A percentile compares a stretch with the other conserved stretches of the same genome.
Evolutionary conservation across 2,888 invertebrate species (phyloP).

Genomic region (Polylopha cassiicola): DNA sequence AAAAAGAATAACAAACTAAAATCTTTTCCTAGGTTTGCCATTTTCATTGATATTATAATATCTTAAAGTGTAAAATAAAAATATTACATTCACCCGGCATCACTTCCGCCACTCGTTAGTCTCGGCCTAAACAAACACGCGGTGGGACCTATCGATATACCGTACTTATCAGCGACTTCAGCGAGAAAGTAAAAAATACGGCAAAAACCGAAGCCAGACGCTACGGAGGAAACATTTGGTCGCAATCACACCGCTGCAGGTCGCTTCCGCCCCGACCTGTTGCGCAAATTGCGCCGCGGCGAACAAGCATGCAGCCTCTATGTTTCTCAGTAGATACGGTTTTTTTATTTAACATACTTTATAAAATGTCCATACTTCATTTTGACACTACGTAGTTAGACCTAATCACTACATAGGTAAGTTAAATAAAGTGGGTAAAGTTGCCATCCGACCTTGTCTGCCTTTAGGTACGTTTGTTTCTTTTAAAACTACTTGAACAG

Average conservation of each 20-base stretch:
- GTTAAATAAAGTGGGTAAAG: too few species aligned
- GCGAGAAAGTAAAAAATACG: conserved; percentile 58
- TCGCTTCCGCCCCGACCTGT: conserved; percentile 77
- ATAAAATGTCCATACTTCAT: neutral
- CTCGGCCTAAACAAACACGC: conserved; percentile 68
- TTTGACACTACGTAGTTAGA: neutral
- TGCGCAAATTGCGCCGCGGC: conserved; percentile 65
- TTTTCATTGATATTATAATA: neutral
- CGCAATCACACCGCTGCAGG: conserved; percentile 72
- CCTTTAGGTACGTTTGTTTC: too few species aligned
- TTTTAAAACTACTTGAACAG: too few species aligned
- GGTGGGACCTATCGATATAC: conserved; percentile 71
- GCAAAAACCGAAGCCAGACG: conserved; percentile 67
- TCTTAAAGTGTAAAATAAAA: conserved; percentile 11
- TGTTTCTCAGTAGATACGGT: too few species aligned
- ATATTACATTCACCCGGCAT: conserved; percentile 30
- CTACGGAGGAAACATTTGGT: conserved; percentile 74
- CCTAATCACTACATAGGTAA: too few species aligned
- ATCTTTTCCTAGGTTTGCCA: conserved; percentile 3
- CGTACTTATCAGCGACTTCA: conserved; percentile 71
- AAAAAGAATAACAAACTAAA: neutral
- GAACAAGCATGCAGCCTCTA: conserved; percentile 23
- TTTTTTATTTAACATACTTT: too few species aligned
- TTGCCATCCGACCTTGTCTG: too few species aligned
- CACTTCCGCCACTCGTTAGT: conserved; percentile 65